phyloP scores from a whole-genome alignment of 2,888 invertebrate species.

The Torymus texanus region DNA sequence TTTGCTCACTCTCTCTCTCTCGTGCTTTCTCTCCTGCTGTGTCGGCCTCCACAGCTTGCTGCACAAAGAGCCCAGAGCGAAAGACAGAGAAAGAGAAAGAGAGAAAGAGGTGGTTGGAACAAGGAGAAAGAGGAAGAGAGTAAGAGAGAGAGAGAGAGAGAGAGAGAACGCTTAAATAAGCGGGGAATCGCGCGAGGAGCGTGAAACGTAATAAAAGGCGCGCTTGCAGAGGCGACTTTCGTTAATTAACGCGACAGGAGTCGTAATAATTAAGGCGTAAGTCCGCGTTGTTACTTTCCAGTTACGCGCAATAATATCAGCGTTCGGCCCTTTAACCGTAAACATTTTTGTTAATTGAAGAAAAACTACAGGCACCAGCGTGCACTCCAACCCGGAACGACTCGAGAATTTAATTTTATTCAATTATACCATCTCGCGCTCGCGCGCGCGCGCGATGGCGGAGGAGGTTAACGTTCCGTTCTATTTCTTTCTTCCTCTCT shows the following conservation, averaged over 20 bases:
- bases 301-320: slow-evolving; percentile 43
- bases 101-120: not conserved
- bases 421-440: slow-evolving; percentile 43
- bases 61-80: slow-evolving; percentile 29
- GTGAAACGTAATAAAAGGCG: slow-evolving; percentile 45
- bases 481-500: slow-evolving; percentile 12
- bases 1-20: not conserved
- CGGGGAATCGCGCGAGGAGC: slow-evolving; percentile 28
- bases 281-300: slow-evolving; percentile 50
- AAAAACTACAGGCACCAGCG: slow-evolving; percentile 29
- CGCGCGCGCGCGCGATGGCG: not conserved
- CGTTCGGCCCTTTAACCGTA: slow-evolving; percentile 30
- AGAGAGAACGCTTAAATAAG: slow-evolving; percentile 28
- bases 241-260: slow-evolving; percentile 54
- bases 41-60: too few species aligned
- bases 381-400: slow-evolving; percentile 9
- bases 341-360: slow-evolving; percentile 55
- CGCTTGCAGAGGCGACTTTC: slow-evolving; percentile 32
- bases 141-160: not conserved
- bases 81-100: not conserved
- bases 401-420: slow-evolving; percentile 54
- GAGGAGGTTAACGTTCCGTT: slow-evolving; percentile 19
- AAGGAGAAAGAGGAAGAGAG: not conserved
- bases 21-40: too few species aligned
- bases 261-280: slow-evolving; percentile 54